Percentiles rank a stretch among this genome's conserved stretches.
These are phyloP conservation scores for Pongo pygmaeus DNA, from an alignment of 2,113 vertebrate genomes.

Conservation along the genomic window DNA sequence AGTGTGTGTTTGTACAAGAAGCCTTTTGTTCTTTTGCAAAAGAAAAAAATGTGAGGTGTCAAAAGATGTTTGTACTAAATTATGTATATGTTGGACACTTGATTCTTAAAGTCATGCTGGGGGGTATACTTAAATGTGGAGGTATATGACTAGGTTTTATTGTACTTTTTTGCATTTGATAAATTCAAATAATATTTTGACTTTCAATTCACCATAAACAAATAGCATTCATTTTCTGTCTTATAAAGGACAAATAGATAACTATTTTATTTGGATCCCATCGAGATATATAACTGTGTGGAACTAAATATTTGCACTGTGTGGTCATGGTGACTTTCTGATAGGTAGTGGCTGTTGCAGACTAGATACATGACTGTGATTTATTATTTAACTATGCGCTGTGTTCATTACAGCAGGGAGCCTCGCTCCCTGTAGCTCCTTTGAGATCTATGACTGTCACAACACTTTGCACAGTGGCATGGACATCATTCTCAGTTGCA, in stretches of 20 bases:
- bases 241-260: not conserved
- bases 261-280: not conserved
- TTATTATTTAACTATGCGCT: conserved; percentile 85
- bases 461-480: conserved; percentile 63
- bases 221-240: conserved; percentile 27
- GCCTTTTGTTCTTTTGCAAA: conserved; percentile 68
- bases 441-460: conserved; percentile 78
- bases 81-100: conserved; percentile 50
- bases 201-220: conserved; percentile 31
- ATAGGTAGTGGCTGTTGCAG: conserved; percentile 59
- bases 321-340: conserved; percentile 62
- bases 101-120: conserved; percentile 9
- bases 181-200: conserved; percentile 22
- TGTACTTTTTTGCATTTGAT: not conserved
- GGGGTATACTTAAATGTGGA: not conserved
- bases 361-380: conserved; percentile 80
- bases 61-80: conserved; percentile 67
- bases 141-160: not conserved
- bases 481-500: conserved; percentile 69
- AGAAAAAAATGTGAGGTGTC: conserved; percentile 4
- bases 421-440: conserved; percentile 77
- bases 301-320: conserved; percentile 7
- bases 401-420: conserved; percentile 83
- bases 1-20: not conserved
- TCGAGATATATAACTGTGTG: conserved; percentile 43